A percentile compares a stretch with the other conserved stretches of the same genome.
Conservation (phyloP, 2,797 vertebrate genomes). For the Melanotaenia nigrans region DNA sequence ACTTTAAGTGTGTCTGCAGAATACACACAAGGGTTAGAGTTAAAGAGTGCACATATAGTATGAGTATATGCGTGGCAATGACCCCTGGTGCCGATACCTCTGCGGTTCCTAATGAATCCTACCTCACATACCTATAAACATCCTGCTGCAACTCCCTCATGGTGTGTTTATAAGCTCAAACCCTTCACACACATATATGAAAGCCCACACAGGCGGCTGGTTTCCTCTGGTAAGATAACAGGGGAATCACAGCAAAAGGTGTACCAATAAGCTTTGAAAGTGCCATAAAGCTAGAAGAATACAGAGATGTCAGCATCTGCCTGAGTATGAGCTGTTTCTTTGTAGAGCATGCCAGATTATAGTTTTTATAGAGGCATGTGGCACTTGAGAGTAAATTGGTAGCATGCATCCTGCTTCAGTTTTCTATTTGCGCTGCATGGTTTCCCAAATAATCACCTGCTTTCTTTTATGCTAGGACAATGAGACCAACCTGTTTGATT, state of each 20-base stretch:
- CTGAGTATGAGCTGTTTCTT: not conserved
- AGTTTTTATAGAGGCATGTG: slow-evolving; percentile 11
- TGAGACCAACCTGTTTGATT: slow-evolving; percentile 20
- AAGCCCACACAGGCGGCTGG: slow-evolving; percentile 74
- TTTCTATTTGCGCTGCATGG: slow-evolving; percentile 28
- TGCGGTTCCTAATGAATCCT: slow-evolving; percentile 69
- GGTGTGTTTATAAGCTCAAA: slow-evolving; percentile 68
- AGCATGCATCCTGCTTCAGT: slow-evolving; percentile 18
- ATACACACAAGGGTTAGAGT: slow-evolving; percentile 16
- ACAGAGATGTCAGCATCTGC: slow-evolving; percentile 17
- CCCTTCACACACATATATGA: slow-evolving; percentile 62
- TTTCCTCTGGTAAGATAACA: slow-evolving; percentile 42
- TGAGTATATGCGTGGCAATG: slow-evolving; percentile 27
- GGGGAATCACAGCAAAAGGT: slow-evolving; percentile 15
- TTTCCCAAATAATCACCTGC: slow-evolving; percentile 26
- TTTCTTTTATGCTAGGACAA: slow-evolving; percentile 16
- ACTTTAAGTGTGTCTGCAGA: slow-evolving; percentile 17
- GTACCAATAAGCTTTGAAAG: slow-evolving; percentile 14
- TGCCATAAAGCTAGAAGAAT: slow-evolving; percentile 26
- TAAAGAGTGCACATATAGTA: not conserved
- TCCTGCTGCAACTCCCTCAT: slow-evolving; percentile 71
- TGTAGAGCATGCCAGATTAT: not conserved
- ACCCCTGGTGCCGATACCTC: slow-evolving; percentile 41
- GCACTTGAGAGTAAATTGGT: slow-evolving; percentile 29
- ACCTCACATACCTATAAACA: slow-evolving; percentile 77